Evolutionary conservation across 2,888 invertebrate genomes (phyloP).

Genomic region (Nemotelus pantherinus): DNA sequence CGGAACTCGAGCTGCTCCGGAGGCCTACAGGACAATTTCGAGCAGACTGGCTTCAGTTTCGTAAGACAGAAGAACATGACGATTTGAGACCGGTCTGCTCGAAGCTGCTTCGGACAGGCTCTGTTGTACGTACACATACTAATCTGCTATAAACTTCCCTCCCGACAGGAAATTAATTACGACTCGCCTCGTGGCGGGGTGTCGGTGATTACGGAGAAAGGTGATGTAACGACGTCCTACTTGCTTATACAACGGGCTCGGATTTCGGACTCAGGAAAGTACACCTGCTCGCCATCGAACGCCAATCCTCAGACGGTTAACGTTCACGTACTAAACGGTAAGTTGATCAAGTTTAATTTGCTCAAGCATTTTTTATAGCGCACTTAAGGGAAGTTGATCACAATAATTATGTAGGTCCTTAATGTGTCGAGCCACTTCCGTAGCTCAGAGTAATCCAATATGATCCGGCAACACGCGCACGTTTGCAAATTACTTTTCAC

Average conservation of each 20-base stretch:
- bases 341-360: conserved; percentile 58
- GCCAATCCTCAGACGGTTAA: conserved; percentile 84
- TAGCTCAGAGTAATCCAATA: too few relatives aligned
- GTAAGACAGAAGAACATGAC: too few relatives aligned
- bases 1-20: background rate
- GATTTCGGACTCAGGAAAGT: conserved; percentile 82
- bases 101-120: too few relatives aligned
- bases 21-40: too few relatives aligned
- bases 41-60: too few relatives aligned
- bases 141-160: conserved; percentile 11
- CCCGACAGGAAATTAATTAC: conserved; percentile 82
- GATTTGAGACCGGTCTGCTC: too few relatives aligned
- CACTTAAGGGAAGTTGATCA: too few relatives aligned
- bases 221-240: conserved; percentile 86
- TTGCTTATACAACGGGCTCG: conserved; percentile 81
- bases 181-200: conserved; percentile 88
- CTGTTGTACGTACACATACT: background rate
- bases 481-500: too few relatives aligned
- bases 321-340: conserved; percentile 87
- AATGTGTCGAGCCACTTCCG: too few relatives aligned
- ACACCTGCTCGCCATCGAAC: conserved; percentile 86
- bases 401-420: too few relatives aligned
- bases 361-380: too few relatives aligned
- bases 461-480: too few relatives aligned
- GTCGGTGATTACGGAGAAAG: conserved; percentile 88